Percentiles rank a stretch among this genome's conserved stretches.
Conservation (phyloP, 2,888 invertebrate species). For the Agapostemon virescens region DNA sequence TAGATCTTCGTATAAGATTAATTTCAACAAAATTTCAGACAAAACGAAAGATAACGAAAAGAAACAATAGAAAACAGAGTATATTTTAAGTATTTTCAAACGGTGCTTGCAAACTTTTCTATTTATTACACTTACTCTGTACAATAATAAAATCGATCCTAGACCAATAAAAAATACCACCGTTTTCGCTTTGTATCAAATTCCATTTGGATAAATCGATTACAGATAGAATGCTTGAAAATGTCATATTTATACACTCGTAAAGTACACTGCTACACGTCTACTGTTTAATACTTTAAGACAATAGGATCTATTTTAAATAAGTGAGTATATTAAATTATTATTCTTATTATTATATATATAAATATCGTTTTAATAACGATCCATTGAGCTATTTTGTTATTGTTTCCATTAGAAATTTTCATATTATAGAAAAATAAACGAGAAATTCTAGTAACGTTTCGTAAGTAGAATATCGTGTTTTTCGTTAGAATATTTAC, state of each 20-base stretch:
- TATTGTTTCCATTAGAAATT: slow-evolving; percentile 18
- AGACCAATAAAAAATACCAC: neutral
- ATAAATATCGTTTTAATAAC: neutral
- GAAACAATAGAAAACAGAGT: neutral
- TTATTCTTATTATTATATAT: neutral
- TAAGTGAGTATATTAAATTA: neutral
- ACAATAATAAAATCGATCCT: slow-evolving; percentile 21
- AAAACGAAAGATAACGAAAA: neutral
- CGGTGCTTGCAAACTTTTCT: slow-evolving; percentile 17
- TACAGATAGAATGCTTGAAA: slow-evolving; percentile 1
- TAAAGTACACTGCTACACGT: neutral
- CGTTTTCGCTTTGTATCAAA: neutral
- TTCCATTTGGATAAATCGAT: neutral
- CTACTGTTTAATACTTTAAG: neutral
- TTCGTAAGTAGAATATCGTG: slow-evolving; percentile 33
- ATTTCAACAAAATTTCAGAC: slow-evolving; percentile 21
- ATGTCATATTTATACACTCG: neutral
- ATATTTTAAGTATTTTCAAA: slow-evolving; percentile 22
- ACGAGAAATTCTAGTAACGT: slow-evolving; percentile 33
- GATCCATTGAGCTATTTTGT: neutral
- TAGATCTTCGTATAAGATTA: slow-evolving; percentile 57
- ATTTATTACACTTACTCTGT: slow-evolving; percentile 14
- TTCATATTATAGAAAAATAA: slow-evolving; percentile 48
- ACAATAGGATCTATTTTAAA: neutral
- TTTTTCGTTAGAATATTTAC: slow-evolving; percentile 48